phyloP scores from a whole-genome alignment of 2,888 invertebrate genomes.

The Tenthredo livida region DNA sequence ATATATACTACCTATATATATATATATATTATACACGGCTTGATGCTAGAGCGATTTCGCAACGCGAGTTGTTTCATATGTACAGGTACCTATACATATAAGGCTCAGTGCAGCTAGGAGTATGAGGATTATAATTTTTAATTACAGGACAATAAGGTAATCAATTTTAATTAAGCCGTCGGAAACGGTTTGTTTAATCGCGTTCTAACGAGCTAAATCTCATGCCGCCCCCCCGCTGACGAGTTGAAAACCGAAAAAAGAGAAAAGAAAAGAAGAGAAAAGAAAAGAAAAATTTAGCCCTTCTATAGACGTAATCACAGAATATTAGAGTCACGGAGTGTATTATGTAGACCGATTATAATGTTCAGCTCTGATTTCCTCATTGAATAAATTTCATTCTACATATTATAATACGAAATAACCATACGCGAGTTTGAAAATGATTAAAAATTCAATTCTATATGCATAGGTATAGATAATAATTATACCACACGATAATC shows the following conservation, averaged over 20 bases:
- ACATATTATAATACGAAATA: not conserved
- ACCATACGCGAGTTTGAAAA: not conserved
- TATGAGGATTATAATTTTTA: conserved; percentile 52
- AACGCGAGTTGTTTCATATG: not conserved
- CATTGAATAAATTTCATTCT: not conserved
- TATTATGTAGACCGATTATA: conserved; percentile 10
- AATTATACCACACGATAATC: not conserved
- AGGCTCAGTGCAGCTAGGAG: too few relatives aligned
- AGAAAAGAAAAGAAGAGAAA: not conserved
- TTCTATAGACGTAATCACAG: not conserved
- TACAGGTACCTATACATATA: not conserved
- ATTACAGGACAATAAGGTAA: conserved; percentile 58
- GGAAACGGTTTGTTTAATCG: conserved; percentile 40
- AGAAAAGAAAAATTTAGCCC: not conserved
- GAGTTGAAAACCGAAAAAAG: not conserved
- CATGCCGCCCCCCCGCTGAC: not conserved
- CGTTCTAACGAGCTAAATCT: conserved; percentile 11
- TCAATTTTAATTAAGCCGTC: conserved; percentile 58
- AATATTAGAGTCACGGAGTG: not conserved
- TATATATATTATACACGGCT: conserved; percentile 11
- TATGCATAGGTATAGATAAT: not conserved
- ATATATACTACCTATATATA: not conserved
- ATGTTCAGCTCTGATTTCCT: conserved; percentile 16
- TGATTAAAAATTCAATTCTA: not conserved
- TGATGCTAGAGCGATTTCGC: conserved; percentile 40